Base-by-base conservation (phyloP, 2,888 invertebrate genomes). In the Odontocerum albicorne region DNA sequence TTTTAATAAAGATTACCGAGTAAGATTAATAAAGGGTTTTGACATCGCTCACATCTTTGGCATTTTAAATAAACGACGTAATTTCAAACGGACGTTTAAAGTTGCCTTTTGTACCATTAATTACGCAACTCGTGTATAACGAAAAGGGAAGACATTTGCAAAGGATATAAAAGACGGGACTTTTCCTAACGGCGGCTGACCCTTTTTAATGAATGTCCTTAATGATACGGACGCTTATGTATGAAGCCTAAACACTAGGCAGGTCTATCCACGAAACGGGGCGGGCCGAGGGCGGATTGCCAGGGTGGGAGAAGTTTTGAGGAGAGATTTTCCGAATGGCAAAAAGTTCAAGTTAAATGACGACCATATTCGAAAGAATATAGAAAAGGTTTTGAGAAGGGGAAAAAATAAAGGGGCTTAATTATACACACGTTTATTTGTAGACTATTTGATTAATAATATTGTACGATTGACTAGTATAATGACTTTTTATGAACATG, bases 101-200 rank as follows among this genome's bases (percentile, higher is more conserved):
- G 51, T 56, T 56, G 56, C 56, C 52, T 58, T 60, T 58, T 61
- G 59, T 61, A 61, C 58, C 59, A 58, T 61, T 61, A 61, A 61
- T 61, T 61, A 58, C 61, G 49, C 56, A 57, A 61, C 55, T 61
- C 61, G 42, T 53, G 58, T 46, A 52, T 44, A 16, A 13, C 16
- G 43, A 19, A 45, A 53, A 52, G 49, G 53, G 55, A 61, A 61
- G 61, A 61, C 61, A 61, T 61, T 61, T 61, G 61, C 61, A 58
- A 61, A 61, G 58, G 61, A 61, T 61, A 61, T 61, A 61, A 58
- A 60, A 61, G 61, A 61, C 55, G 55, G n/a, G 61, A 61, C 61
- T 58, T 55, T 55, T 43, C 55, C 55, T 58, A 57, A 60, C 60
- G 57, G 60, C 60, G 55, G 49, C 57, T 58, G 58, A 61, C 61